These are phyloP conservation scores for Pogonocichla stellata DNA, from an alignment of 2,113 vertebrate species.

Conservation along the genomic window DNA sequence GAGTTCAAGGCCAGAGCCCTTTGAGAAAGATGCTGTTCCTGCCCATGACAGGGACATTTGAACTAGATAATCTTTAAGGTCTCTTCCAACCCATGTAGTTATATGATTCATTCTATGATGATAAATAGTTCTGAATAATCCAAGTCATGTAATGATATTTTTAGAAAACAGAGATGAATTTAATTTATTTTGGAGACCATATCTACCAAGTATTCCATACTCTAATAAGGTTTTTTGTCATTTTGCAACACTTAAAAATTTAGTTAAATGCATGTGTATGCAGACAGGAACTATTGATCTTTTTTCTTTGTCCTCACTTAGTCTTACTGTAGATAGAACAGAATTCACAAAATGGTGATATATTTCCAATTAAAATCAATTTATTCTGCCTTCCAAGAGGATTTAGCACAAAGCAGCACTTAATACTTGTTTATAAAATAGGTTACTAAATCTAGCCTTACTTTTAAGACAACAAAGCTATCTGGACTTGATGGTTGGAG, in stretches of 20 bases:
- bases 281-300: neutral
- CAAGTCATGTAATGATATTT: neutral
- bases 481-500: neutral
- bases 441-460: neutral
- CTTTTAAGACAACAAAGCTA: neutral
- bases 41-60: rapidly evolving
- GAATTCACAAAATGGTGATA: neutral
- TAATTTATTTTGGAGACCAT: neutral
- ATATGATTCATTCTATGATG: neutral
- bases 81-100: neutral
- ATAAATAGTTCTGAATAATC: neutral
- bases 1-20: neutral
- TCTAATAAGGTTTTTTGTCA: neutral
- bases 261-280: neutral
- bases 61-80: neutral
- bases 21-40: neutral
- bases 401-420: neutral
- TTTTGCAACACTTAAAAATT: neutral
- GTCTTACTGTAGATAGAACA: neutral
- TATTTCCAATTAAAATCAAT: conserved; percentile 13
- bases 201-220: neutral
- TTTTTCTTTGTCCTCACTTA: neutral
- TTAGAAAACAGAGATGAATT: neutral
- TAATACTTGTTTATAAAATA: neutral
- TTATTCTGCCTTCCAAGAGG: neutral